phyloP scores from a whole-genome alignment of 2,888 invertebrate species.

The Rhagium mordax region DNA sequence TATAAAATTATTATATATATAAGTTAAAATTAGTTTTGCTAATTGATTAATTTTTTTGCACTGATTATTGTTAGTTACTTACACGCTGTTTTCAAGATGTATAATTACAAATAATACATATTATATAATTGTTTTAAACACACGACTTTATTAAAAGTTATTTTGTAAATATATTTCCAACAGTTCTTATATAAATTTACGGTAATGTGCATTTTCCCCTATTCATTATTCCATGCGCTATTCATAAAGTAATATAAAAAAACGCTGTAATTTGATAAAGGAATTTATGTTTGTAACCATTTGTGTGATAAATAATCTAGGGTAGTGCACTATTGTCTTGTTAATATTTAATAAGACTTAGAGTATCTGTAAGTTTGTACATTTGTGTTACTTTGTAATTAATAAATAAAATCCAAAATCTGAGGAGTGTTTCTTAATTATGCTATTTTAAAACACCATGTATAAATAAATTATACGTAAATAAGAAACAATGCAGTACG shows the following conservation, averaged over 20 bases:
- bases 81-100: not conserved
- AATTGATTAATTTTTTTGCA: too few relatives aligned
- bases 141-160: not conserved
- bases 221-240: not conserved
- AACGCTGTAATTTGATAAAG: not conserved
- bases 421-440: too few relatives aligned
- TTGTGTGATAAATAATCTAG: conserved; percentile 17
- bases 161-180: not conserved
- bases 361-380: not conserved
- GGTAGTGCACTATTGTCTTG: not conserved
- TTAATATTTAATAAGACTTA: conserved; percentile 22
- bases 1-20: too few relatives aligned
- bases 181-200: not conserved
- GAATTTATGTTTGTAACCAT: not conserved
- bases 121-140: not conserved
- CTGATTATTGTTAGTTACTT: not conserved
- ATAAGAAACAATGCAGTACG: not conserved
- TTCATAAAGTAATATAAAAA: not conserved
- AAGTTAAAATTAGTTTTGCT: too few relatives aligned
- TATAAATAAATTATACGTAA: too few relatives aligned
- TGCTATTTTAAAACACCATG: too few relatives aligned
- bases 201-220: not conserved
- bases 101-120: not conserved
- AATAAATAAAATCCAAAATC: too few relatives aligned
- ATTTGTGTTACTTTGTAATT: conserved; percentile 9